Conservation (phyloP, 2,888 invertebrate genomes). For the Mimas tiliae region DNA sequence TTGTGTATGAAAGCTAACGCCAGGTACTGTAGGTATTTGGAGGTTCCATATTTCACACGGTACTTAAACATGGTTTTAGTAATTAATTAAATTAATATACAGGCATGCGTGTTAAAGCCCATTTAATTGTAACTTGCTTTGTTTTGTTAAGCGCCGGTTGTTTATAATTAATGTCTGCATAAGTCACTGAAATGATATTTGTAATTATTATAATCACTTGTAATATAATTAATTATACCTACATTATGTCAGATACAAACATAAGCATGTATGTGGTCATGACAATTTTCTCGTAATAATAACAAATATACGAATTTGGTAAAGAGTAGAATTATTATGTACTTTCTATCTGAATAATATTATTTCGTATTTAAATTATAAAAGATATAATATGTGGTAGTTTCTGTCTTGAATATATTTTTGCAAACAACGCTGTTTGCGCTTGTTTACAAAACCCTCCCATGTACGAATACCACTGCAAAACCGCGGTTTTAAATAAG, state of each 20-base stretch:
- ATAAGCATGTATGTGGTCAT: background rate
- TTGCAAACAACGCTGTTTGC: too few relatives aligned
- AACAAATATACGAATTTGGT: too few relatives aligned
- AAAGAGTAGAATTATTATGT: too few relatives aligned
- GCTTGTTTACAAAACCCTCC: too few relatives aligned
- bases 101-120: background rate
- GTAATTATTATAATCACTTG: constrained; percentile 13
- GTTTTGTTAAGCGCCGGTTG: background rate
- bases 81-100: constrained; percentile 1
- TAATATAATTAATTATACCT: constrained; percentile 12
- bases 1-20: constrained; percentile 16
- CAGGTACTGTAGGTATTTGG: background rate
- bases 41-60: constrained; percentile 14
- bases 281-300: background rate
- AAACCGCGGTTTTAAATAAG: too few relatives aligned
- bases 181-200: constrained; percentile 1
- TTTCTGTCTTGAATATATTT: too few relatives aligned
- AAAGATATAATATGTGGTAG: too few relatives aligned
- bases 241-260: constrained; percentile 1
- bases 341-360: too few relatives aligned
- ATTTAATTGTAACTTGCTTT: constrained; percentile 1
- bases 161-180: constrained; percentile 13
- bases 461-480: too few relatives aligned
- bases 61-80: background rate
- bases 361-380: too few relatives aligned